Base-by-base conservation (phyloP, 2,797 vertebrate species). In the Hirundo rustica region DNA sequence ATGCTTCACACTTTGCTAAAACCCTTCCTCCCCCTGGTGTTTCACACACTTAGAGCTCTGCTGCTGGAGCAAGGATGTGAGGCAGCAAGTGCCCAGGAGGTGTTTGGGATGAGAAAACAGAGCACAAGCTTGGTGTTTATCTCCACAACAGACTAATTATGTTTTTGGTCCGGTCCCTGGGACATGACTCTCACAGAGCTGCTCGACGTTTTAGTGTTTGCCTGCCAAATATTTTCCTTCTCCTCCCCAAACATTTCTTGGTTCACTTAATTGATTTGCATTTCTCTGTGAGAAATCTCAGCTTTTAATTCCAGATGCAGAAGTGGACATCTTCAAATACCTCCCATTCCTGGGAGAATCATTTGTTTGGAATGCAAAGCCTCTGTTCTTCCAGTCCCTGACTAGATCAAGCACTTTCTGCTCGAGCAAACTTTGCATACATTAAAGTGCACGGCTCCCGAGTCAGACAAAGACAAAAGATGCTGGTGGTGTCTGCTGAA, bases 241-340 rank as follows among this genome's bases (percentile, higher is more conserved):
- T 67, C 70, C 45, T 95, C 61, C 82, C 77, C 61, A 88, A 87
- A 85, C 80, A 67, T 92, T 88, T 94, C 88, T 76, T 79, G 58
- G 67, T 92, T 95, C 0, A 3, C 76, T 90, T 88, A 71, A 91
- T 54, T 88, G 79, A 90, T 96, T 84, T 89, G 82, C 85, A 79
- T 96, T 96, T 96, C 92, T 95, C 88, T 85, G 80, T 70, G 95
- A 95, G 95, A 95, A 96, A 88, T 89, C 87, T 90, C 83, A 50
- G 82, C 83, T 92, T 92, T 83, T 85, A 66, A 78, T 89, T 89
- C 70, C 88, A 88, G 73, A 47, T 66, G 73, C 70, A 96, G 55
- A 84, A 82, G 65, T 79, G 91, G 85, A 82, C 67, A 54, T 84
- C 76, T 81, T 94, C 85, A 94, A 64, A 85, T 68, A 72, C 44